A percentile compares a stretch with the other conserved stretches of the same genome.
Conservation (phyloP, 2,113 vertebrate species). For the Archilochus colubris region DNA sequence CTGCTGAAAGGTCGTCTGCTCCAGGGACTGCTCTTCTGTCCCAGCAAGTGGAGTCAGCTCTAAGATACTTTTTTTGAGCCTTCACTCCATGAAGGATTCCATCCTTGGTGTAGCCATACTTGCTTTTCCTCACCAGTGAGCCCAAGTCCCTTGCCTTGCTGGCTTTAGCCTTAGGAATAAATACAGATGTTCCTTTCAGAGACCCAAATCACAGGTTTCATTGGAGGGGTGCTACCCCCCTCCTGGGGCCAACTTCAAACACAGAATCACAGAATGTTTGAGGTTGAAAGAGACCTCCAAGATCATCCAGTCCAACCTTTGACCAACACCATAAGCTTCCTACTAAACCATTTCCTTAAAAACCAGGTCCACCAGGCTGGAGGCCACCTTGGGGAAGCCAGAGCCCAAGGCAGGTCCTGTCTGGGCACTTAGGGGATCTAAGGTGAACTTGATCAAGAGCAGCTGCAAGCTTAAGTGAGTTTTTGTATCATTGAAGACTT, state of each 20-base stretch:
- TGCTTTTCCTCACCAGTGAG: not conserved
- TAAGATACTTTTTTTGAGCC: not conserved
- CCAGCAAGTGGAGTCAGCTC: not conserved
- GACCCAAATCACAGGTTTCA: not conserved
- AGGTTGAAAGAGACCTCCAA: too few species aligned
- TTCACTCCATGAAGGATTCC: too few species aligned
- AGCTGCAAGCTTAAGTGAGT: not conserved
- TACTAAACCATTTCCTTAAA: too few species aligned
- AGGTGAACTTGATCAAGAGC: not conserved
- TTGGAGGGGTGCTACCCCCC: not conserved
- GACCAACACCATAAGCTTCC: too few species aligned
- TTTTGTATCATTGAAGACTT: not conserved
- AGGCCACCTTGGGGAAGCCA: not conserved
- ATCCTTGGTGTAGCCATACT: not conserved
- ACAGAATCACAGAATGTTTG: too few species aligned
- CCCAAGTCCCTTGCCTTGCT: not conserved
- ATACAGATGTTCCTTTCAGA: not conserved
- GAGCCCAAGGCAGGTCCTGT: not conserved
- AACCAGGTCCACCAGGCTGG: not conserved
- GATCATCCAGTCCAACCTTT: too few species aligned
- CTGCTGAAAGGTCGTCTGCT: too few species aligned
- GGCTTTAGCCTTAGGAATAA: not conserved
- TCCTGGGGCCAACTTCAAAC: not conserved
- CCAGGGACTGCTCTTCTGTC: not conserved
- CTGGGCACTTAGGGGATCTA: not conserved